Evolutionary conservation across 1,140 invertebrate genomes (phyloP), one percentile per base, ranked within the genome.

Genomic region (Polyergus mexicanus): DNA sequence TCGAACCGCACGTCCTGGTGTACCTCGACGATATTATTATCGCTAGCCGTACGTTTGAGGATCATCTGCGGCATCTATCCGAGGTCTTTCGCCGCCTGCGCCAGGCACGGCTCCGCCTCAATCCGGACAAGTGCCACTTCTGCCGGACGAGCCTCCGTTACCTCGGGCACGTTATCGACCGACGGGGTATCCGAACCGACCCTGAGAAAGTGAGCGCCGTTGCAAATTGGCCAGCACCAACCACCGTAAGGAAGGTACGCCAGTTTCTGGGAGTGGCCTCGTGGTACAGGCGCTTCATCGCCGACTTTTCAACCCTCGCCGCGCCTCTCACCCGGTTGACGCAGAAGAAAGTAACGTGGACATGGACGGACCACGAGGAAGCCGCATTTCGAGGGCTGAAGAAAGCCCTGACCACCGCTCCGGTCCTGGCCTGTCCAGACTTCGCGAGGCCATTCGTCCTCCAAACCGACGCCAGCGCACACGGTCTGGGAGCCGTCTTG

Each of bases 181-280:
- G 65, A 0, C 76, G 93, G n/a, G 93, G 93, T 6, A 77, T 96
- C 0, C 60, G 86, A 11, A 91, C 92, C 0, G 92, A 95, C 71
- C 92, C 93, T 2, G 89, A 87, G 1, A 94, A 94, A 66, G 60
- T 90, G 0, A 83, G 10, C n/a, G 92, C 93, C 8, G 91, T 95
- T 35, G 0, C 92, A 80, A 6, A 84, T 62, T 65, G 71, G 63
- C 19, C 93, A 91, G n/a, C 62, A 91, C 89, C 94, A 8, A 90
- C 65, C 35, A 94, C 77, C 71, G 77, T 92, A 8, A 94, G 91
- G 51, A 91, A 95, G 65, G 32, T 96, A 0, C 72, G 93, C 32
- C 66, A 92, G 5, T 96, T 96, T 86, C 76, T 96, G 0, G 95
- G 95, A 0, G 94, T 95, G 80, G 89, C 92, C 1, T 90, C 90